phyloP scores from a whole-genome alignment of 2,113 vertebrate genomes.

The Pterophyllum scalare region DNA sequence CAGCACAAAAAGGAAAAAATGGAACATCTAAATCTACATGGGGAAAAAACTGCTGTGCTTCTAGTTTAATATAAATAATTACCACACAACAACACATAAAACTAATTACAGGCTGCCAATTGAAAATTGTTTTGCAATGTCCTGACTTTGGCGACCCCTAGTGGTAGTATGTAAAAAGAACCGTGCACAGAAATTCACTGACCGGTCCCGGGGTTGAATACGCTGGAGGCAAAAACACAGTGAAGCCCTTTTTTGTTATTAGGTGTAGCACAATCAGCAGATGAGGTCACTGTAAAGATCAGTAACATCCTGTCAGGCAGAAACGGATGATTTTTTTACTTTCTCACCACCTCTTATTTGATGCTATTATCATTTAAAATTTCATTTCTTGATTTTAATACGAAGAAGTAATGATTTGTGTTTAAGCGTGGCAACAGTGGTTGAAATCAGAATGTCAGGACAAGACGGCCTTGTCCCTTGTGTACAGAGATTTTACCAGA shows the following conservation, averaged over 20 bases:
- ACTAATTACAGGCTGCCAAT: not conserved
- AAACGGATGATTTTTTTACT: not conserved
- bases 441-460: too few species aligned
- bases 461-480: not conserved
- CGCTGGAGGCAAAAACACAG: not conserved
- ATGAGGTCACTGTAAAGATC: not conserved
- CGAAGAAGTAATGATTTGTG: too few species aligned
- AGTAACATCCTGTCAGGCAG: not conserved
- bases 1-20: not conserved
- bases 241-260: not conserved
- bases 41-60: not conserved
- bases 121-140: not conserved
- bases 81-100: not conserved
- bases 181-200: not conserved
- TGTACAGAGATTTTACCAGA: not conserved
- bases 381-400: too few species aligned
- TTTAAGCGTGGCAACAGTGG: not conserved
- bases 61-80: not conserved
- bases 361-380: too few species aligned
- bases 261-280: not conserved
- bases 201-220: not conserved
- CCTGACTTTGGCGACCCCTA: conserved; percentile 1
- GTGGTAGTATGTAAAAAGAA: not conserved
- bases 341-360: too few species aligned
- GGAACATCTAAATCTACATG: not conserved